Conservation (phyloP, 2,113 vertebrate genomes). For the Gymnobelideus leadbeateri region DNA sequence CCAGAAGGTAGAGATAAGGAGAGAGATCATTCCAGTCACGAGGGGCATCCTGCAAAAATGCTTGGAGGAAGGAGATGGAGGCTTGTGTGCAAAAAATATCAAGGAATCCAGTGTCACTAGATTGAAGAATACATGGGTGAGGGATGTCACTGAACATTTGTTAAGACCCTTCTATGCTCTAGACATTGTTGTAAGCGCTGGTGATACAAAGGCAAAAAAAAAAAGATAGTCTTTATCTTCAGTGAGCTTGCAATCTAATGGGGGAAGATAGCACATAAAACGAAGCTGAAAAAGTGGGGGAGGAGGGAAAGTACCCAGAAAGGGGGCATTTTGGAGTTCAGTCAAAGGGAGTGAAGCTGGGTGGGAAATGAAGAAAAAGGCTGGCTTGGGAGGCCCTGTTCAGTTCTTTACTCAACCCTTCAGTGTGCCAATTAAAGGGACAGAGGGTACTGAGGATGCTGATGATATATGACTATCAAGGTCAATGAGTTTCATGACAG, state of each 20-base stretch:
- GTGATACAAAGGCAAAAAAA: background rate
- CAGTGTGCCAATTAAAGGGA: background rate
- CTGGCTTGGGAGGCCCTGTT: too few species aligned
- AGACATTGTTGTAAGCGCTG: background rate
- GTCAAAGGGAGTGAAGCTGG: background rate
- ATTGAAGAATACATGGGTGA: background rate
- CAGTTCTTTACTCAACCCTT: background rate
- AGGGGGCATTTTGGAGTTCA: background rate
- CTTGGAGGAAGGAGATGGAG: background rate
- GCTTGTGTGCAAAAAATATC: background rate
- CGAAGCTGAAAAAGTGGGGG: background rate
- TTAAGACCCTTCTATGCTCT: background rate
- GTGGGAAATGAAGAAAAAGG: too few species aligned
- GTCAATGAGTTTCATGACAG: too few species aligned
- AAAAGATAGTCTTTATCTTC: background rate
- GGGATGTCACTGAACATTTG: background rate
- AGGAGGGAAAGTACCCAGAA: background rate
- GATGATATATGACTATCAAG: too few species aligned
- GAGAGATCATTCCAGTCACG: background rate
- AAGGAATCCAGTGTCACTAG: background rate
- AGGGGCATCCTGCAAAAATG: background rate
- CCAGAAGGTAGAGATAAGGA: background rate
- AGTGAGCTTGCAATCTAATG: background rate
- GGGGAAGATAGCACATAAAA: background rate
- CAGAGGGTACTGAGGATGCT: too few species aligned